Conservation (phyloP, 2,797 vertebrate genomes). For the Micrastur ruficollis region DNA sequence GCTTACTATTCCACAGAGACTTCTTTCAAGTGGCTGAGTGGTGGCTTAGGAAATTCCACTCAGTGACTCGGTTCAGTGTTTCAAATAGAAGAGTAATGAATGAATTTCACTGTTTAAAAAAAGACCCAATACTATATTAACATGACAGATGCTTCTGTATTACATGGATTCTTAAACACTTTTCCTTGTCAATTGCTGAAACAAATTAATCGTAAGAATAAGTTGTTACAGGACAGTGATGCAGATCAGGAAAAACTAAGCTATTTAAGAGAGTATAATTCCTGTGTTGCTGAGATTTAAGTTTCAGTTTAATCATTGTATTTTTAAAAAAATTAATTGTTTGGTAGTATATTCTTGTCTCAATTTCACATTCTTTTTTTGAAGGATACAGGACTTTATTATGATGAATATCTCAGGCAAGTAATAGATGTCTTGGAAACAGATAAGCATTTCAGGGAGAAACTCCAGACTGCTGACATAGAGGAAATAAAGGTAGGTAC, state of each 20-base stretch:
- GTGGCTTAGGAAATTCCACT: background rate
- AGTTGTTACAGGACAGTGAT: background rate
- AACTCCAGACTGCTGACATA: constrained; percentile 95
- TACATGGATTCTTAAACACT: background rate
- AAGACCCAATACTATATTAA: background rate
- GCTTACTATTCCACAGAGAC: background rate
- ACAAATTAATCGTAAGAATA: background rate
- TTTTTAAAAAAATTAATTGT: background rate
- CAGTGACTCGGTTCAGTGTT: background rate
- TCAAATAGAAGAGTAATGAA: background rate
- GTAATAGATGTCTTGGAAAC: constrained; percentile 98
- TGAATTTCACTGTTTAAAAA: background rate
- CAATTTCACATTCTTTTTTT: background rate
- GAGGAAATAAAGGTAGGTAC: constrained; percentile 93
- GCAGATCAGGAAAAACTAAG: background rate
- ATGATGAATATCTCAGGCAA: constrained; percentile 96
- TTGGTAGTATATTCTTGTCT: constrained; percentile 18
- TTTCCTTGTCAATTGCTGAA: background rate
- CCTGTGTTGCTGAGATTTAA: background rate
- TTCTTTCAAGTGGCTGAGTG: background rate
- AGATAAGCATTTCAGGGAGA: constrained; percentile 96
- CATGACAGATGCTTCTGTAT: background rate
- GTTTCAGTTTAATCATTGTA: background rate
- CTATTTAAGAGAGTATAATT: background rate
- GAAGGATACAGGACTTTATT: constrained; percentile 96